Conservation (phyloP, 1,140 invertebrate species). For the Eurosta solidaginis region DNA sequence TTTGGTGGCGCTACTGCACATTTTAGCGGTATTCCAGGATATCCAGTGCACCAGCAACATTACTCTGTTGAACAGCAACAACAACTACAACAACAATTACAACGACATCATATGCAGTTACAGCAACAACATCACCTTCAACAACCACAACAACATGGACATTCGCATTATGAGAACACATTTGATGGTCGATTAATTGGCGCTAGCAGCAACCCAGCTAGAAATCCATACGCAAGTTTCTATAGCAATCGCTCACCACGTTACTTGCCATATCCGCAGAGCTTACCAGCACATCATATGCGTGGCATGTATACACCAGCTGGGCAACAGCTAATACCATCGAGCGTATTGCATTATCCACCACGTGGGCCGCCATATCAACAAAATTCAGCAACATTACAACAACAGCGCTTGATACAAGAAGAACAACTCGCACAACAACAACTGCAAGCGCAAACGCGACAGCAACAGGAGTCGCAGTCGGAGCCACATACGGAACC, state of each 20-base stretch:
- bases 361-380: conserved; percentile 38
- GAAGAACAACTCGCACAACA: not conserved
- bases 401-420: not conserved
- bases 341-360: conserved; percentile 49
- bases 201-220: not conserved
- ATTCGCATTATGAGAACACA: not conserved
- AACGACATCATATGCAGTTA: not conserved
- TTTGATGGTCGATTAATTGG: not conserved
- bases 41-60: not conserved
- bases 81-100: not conserved
- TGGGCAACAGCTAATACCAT: conserved; percentile 49
- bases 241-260: conserved; percentile 47
- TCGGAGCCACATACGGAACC: not conserved
- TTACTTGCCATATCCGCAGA: conserved; percentile 25
- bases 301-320: conserved; percentile 50
- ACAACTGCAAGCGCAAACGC: not conserved
- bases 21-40: not conserved
- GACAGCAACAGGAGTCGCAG: not conserved
- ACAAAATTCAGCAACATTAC: conserved; percentile 34
- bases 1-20: not conserved
- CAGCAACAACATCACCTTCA: not conserved
- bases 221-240: not conserved
- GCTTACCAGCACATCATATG: conserved; percentile 22
- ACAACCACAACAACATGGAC: not conserved
- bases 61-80: not conserved